These are phyloP conservation scores for Macaria notata DNA, from an alignment of 2,888 invertebrate genomes.

Conservation along the genomic window DNA sequence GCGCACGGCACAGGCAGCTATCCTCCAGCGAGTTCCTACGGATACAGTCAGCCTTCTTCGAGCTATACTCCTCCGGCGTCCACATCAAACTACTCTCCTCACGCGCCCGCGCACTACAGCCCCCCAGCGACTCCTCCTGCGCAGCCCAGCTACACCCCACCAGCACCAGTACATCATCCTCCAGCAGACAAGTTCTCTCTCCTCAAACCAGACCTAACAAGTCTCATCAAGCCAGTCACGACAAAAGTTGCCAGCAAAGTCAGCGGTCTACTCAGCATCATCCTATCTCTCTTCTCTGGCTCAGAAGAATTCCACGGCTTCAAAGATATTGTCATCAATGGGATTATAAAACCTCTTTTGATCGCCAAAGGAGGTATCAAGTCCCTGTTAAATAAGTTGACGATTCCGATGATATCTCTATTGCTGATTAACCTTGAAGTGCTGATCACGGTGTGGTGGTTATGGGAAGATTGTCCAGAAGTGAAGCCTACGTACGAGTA, in stretches of 20 bases:
- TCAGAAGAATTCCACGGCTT: slow-evolving; percentile 57
- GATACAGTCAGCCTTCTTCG: slow-evolving; percentile 19
- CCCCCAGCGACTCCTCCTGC: slow-evolving; percentile 12
- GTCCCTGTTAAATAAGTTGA: slow-evolving; percentile 63
- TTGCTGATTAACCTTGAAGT: slow-evolving; percentile 70
- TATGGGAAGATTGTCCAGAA: slow-evolving; percentile 73
- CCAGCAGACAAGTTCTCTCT: slow-evolving; percentile 41
- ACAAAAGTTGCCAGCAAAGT: slow-evolving; percentile 59
- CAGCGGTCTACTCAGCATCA: slow-evolving; percentile 58
- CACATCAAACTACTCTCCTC: slow-evolving; percentile 16
- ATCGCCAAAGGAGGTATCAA: slow-evolving; percentile 65
- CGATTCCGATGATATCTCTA: slow-evolving; percentile 67
- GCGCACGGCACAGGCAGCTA: slow-evolving; percentile 25
- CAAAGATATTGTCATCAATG: slow-evolving; percentile 62
- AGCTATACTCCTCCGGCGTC: slow-evolving; percentile 18
- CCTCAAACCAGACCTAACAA: slow-evolving; percentile 45
- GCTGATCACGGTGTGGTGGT: slow-evolving; percentile 71
- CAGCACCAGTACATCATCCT: slow-evolving; percentile 29
- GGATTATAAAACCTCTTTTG: slow-evolving; percentile 64
- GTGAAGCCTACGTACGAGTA: slow-evolving; percentile 27
- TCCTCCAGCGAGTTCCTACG: slow-evolving; percentile 30
- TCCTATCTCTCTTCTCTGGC: slow-evolving; percentile 59
- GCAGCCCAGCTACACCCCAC: slow-evolving; percentile 17
- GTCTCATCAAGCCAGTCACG: slow-evolving; percentile 55
- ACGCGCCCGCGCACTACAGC: slow-evolving; percentile 14